phyloP scores from a whole-genome alignment of 2,888 invertebrate genomes.

The Hybos culiciformis region DNA sequence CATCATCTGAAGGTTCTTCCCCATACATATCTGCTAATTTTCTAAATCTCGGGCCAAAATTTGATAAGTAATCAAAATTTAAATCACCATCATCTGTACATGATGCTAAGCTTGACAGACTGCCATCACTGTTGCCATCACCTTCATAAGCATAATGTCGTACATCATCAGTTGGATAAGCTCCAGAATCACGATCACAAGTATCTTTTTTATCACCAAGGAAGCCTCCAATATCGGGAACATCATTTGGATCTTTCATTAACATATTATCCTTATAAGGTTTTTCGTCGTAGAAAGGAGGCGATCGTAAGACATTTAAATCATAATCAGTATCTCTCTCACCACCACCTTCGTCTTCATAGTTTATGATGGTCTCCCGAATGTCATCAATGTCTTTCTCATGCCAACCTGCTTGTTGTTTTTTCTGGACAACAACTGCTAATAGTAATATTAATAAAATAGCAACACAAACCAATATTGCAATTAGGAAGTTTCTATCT shows the following conservation, averaged over 20 bases:
- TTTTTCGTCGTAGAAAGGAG: slow-evolving; percentile 35
- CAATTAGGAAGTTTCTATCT: slow-evolving; percentile 75
- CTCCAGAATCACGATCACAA: slow-evolving; percentile 83
- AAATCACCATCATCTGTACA: slow-evolving; percentile 87
- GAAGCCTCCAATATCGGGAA: slow-evolving; percentile 79
- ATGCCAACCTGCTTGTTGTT: slow-evolving; percentile 71
- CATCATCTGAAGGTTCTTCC: slow-evolving; percentile 72
- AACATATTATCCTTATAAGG: slow-evolving; percentile 31
- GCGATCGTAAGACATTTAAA: slow-evolving; percentile 33
- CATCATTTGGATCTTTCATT: slow-evolving; percentile 39
- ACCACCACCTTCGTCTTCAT: slow-evolving; percentile 97
- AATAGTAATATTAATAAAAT: slow-evolving; percentile 64
- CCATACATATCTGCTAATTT: slow-evolving; percentile 90
- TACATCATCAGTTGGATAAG: slow-evolving; percentile 89
- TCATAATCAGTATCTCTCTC: slow-evolving; percentile 72
- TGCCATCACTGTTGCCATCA: slow-evolving; percentile 84
- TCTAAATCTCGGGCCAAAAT: slow-evolving; percentile 91
- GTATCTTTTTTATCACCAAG: slow-evolving; percentile 78
- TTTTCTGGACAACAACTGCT: slow-evolving; percentile 80
- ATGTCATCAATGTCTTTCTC: slow-evolving; percentile 92
- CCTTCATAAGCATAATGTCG: slow-evolving; percentile 97
- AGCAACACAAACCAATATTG: slow-evolving; percentile 76
- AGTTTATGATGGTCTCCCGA: slow-evolving; percentile 92
- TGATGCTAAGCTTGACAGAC: slow-evolving; percentile 82
- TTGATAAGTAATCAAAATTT: slow-evolving; percentile 86